Conservation (phyloP, 2,888 invertebrate genomes). For the Deroplatys truncata region DNA sequence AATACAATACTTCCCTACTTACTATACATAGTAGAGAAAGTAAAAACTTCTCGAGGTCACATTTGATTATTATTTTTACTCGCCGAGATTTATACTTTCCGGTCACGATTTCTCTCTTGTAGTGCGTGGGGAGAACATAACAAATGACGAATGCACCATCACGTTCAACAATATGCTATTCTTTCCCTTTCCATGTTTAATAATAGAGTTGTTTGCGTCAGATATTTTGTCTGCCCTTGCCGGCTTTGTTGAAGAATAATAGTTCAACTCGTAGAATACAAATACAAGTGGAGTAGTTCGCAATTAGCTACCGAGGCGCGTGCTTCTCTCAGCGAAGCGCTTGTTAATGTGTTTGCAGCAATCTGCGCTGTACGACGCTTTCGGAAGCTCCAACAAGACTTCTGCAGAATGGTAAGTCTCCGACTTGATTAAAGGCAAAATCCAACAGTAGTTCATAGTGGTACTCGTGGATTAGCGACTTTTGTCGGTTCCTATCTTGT, state of each 20-base stretch:
- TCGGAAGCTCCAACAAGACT: too few species aligned
- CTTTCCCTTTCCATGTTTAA: not conserved
- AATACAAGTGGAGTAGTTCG: not conserved
- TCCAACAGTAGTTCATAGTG: too few species aligned
- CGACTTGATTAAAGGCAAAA: too few species aligned
- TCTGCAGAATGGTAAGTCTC: too few species aligned
- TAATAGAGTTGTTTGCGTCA: not conserved
- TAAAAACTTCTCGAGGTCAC: not conserved
- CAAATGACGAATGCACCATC: not conserved
- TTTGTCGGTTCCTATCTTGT: too few species aligned
- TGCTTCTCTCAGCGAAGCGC: not conserved
- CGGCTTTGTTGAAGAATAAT: not conserved
- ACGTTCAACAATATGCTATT: not conserved
- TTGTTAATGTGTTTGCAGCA: not conserved
- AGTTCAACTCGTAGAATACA: not conserved
- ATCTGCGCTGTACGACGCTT: too few species aligned
- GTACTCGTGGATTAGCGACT: too few species aligned
- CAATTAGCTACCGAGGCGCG: not conserved
- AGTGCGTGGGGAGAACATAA: not conserved
- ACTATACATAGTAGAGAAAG: too few species aligned
- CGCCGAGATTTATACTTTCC: not conserved
- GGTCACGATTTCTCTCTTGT: not conserved
- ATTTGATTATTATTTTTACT: not conserved
- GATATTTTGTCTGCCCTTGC: not conserved
- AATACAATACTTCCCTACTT: too few species aligned